Conservation (phyloP, 2,113 vertebrate species). For the Rhadina sibilatrix region DNA sequence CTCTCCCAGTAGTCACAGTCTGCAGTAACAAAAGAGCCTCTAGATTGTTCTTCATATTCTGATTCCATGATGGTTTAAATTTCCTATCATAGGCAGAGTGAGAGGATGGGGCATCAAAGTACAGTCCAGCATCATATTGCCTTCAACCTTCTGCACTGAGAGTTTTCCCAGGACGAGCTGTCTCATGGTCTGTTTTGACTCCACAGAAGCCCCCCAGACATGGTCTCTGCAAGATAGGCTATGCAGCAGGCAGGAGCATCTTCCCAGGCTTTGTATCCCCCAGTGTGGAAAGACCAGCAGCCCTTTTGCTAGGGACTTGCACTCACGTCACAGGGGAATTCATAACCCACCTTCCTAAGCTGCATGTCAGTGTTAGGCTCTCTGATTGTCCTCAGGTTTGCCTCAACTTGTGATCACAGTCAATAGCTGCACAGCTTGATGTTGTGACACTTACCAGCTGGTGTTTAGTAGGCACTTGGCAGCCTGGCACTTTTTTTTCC, state of each 20-base stretch:
- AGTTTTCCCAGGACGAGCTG: neutral
- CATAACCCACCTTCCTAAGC: neutral
- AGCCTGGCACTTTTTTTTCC: neutral
- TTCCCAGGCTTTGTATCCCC: neutral
- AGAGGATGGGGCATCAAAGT: neutral
- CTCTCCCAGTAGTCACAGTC: neutral
- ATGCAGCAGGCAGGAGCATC: neutral
- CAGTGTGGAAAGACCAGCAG: neutral
- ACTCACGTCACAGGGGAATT: neutral
- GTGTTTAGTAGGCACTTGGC: slow-evolving; percentile 24
- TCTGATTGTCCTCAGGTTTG: neutral
- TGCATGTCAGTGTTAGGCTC: neutral
- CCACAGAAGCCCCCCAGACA: neutral
- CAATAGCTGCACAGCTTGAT: neutral
- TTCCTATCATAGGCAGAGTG: neutral
- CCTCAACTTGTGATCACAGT: neutral
- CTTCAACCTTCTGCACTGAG: neutral
- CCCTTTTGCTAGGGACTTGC: neutral
- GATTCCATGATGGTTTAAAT: neutral
- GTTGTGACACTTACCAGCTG: slow-evolving; percentile 28
- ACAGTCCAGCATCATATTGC: neutral
- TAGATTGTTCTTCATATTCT: neutral
- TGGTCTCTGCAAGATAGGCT: neutral
- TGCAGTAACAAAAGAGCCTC: neutral
- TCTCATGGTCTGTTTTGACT: neutral